A percentile compares a stretch with the other conserved stretches of the same genome.
These are phyloP conservation scores for Rhinolophus ferrumequinum DNA, from an alignment of 2,113 vertebrate genomes.

Conservation along the genomic window DNA sequence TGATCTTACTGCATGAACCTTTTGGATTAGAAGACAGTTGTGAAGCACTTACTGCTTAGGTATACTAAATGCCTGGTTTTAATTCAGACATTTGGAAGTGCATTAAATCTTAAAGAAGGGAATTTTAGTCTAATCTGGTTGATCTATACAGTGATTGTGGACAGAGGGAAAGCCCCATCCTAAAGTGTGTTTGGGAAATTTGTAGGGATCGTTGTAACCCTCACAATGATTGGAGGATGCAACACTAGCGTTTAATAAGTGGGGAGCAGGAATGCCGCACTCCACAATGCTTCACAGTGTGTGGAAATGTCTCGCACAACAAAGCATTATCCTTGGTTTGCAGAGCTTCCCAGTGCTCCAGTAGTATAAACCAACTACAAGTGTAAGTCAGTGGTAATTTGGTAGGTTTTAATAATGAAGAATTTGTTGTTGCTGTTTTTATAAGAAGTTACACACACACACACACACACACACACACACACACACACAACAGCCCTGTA, in stretches of 20 bases:
- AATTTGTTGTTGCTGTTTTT: neutral
- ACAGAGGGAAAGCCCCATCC: neutral
- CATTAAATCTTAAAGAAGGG: neutral
- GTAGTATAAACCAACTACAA: neutral
- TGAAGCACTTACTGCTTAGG: neutral
- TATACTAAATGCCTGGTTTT: neutral
- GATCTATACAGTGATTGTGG: neutral
- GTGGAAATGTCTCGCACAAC: neutral
- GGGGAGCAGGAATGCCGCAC: neutral
- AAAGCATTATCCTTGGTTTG: neutral
- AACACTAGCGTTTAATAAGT: neutral
- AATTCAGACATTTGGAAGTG: slow-evolving; percentile 4
- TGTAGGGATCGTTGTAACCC: neutral
- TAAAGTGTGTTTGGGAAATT: neutral
- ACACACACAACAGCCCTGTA: neutral
- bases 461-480: neutral
- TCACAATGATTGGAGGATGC: neutral
- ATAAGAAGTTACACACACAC: neutral
- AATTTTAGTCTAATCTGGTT: neutral
- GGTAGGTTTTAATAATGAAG: neutral
- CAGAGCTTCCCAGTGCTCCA: neutral
- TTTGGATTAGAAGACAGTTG: neutral
- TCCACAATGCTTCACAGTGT: neutral
- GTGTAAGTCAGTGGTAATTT: neutral
- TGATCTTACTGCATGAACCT: neutral